These are phyloP conservation scores for Rhinichthys osculus DNA, from an alignment of 2,797 vertebrate species.

Conservation along the genomic window DNA sequence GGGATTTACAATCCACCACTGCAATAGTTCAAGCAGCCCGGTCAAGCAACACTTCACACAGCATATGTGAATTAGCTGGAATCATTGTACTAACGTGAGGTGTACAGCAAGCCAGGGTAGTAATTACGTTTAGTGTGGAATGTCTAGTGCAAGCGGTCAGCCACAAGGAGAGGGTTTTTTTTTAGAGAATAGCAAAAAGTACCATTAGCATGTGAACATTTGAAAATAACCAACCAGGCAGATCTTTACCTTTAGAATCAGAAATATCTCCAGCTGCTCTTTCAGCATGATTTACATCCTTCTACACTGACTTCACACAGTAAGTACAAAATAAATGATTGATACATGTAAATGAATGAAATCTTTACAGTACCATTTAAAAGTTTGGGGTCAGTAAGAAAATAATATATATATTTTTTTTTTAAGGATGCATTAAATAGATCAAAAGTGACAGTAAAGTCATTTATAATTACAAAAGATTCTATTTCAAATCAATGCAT, in stretches of 20 bases:
- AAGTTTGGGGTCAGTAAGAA: not conserved
- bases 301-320: not conserved
- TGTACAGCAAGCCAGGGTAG: not conserved
- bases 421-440: not conserved
- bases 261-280: not conserved
- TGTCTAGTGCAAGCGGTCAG: not conserved
- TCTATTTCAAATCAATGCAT: not conserved
- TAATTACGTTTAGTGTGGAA: constrained; percentile 10
- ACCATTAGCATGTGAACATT: not conserved
- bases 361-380: not conserved
- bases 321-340: not conserved
- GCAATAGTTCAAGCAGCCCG: not conserved
- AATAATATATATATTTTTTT: too few species aligned
- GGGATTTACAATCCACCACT: constrained; percentile 10
- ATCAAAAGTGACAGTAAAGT: not conserved
- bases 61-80: constrained; percentile 14
- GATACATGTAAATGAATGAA: not conserved
- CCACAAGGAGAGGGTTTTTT: not conserved
- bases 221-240: not conserved
- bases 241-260: not conserved
- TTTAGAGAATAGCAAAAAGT: not conserved
- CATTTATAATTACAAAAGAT: not conserved
- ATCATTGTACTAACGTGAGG: not conserved
- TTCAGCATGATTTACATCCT: not conserved
- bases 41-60: constrained; percentile 28